A percentile compares a stretch with the other conserved stretches of the same genome.
Conservation (phyloP, 2,113 vertebrate species). For the Triplophysa dalaica region DNA sequence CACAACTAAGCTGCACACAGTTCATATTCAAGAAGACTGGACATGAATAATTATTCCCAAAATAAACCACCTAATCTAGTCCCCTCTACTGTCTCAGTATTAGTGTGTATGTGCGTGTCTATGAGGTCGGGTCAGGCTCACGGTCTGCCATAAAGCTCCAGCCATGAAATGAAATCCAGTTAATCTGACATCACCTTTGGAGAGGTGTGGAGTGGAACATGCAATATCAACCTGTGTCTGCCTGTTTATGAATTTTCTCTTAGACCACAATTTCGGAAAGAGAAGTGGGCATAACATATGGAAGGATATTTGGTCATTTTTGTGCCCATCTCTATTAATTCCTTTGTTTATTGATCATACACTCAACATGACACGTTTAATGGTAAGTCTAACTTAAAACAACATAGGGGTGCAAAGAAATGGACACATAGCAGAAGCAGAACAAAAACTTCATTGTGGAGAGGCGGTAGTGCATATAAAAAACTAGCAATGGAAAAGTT, state of each 20-base stretch:
- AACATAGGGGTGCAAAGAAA: no score
- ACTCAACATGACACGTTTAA: no score
- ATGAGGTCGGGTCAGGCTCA: conserved; percentile 44
- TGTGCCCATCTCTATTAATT: no score
- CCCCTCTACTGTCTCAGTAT: conserved; percentile 48
- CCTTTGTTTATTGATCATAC: no score
- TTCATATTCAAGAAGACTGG: neutral
- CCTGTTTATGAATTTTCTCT: neutral
- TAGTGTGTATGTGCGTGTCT: conserved; percentile 44
- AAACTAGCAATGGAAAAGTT: no score
- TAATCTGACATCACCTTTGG: conserved; percentile 56
- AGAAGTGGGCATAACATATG: no score
- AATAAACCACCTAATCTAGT: conserved; percentile 36
- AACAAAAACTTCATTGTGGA: no score
- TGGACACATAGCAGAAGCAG: no score
- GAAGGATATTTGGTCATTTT: no score
- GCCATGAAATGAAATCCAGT: conserved; percentile 57
- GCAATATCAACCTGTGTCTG: conserved; percentile 39
- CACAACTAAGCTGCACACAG: conserved; percentile 1
- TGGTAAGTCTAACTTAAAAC: no score
- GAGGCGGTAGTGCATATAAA: no score
- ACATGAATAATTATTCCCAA: conserved; percentile 20
- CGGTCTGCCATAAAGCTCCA: conserved; percentile 47
- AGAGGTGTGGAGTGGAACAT: conserved; percentile 51
- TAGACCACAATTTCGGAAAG: no score